A percentile compares a stretch with the other conserved stretches of the same genome.
Evolutionary conservation across 2,797 vertebrate genomes (phyloP).

Genomic region (Clamator glandarius): DNA sequence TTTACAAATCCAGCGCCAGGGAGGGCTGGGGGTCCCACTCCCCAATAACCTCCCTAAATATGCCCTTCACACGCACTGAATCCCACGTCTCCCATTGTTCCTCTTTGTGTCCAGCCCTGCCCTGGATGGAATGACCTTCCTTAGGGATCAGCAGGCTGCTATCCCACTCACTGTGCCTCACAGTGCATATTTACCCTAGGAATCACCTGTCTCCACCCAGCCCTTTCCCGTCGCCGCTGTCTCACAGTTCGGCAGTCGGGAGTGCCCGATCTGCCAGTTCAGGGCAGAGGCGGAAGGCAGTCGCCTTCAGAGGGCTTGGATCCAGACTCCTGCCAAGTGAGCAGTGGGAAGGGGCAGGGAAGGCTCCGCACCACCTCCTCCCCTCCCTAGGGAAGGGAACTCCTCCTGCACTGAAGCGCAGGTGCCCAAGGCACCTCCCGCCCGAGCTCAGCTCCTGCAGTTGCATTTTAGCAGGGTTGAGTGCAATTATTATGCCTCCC

Average conservation of each 20-base stretch:
- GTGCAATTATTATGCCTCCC: background rate
- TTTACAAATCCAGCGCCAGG: background rate
- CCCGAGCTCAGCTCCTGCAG: background rate
- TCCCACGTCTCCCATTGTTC: background rate
- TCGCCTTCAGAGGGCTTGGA: background rate
- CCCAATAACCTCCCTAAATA: background rate
- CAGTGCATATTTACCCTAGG: background rate
- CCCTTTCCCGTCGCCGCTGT: background rate
- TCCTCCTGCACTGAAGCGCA: background rate
- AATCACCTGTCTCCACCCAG: constrained; percentile 2
- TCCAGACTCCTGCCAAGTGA: background rate
- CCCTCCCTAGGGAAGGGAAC: background rate
- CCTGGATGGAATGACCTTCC: rapidly evolving
- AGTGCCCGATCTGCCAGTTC: background rate
- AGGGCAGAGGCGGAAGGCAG: background rate
- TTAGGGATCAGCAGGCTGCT: background rate
- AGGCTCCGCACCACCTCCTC: background rate
- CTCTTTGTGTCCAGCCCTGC: background rate
- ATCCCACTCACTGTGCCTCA: rapidly evolving
- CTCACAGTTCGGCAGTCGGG: background rate
- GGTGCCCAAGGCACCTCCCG: background rate
- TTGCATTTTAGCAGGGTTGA: background rate
- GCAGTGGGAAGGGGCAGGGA: rapidly evolving
- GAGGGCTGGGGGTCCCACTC: background rate
- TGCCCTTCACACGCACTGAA: background rate